These are phyloP conservation scores for Prunella himalayana DNA, from an alignment of 2,113 vertebrate genomes.

Conservation along the genomic window DNA sequence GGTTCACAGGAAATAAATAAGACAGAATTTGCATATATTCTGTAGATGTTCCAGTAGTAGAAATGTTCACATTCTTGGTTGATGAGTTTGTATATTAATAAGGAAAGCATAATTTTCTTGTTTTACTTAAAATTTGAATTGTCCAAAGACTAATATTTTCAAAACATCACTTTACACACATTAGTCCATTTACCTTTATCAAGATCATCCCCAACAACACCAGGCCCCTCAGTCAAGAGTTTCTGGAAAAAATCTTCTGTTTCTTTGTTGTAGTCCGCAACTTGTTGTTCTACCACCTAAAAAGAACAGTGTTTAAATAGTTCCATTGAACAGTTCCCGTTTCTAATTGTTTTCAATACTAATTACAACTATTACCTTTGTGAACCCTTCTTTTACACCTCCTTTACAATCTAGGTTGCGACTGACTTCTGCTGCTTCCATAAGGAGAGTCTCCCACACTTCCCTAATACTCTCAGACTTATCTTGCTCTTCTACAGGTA, in stretches of 20 bases:
- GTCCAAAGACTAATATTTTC: background rate
- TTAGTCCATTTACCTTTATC: constrained; percentile 80
- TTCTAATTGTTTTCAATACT: background rate
- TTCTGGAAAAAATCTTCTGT: constrained; percentile 77
- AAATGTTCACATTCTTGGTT: background rate
- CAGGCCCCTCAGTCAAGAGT: constrained; percentile 83
- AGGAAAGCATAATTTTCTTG: background rate
- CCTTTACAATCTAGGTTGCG: constrained; percentile 65
- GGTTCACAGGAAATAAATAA: background rate
- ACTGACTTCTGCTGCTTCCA: constrained; percentile 77
- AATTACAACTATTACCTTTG: constrained; percentile 70
- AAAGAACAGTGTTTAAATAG: background rate
- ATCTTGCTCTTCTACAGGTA: constrained; percentile 73
- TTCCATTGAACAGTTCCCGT: background rate
- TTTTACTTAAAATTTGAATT: background rate
- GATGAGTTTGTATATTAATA: background rate
- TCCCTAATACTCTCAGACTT: constrained; percentile 66
- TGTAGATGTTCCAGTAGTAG: background rate
- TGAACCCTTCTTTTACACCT: constrained; percentile 84
- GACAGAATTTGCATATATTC: background rate
- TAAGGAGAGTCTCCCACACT: constrained; percentile 79
- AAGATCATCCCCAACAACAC: constrained; percentile 86
- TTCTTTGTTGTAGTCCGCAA: constrained; percentile 72
- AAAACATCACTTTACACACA: background rate
- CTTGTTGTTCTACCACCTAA: constrained; percentile 83